phyloP scores from a whole-genome alignment of 2,113 vertebrate species.

The Notarius quadriscutis region DNA sequence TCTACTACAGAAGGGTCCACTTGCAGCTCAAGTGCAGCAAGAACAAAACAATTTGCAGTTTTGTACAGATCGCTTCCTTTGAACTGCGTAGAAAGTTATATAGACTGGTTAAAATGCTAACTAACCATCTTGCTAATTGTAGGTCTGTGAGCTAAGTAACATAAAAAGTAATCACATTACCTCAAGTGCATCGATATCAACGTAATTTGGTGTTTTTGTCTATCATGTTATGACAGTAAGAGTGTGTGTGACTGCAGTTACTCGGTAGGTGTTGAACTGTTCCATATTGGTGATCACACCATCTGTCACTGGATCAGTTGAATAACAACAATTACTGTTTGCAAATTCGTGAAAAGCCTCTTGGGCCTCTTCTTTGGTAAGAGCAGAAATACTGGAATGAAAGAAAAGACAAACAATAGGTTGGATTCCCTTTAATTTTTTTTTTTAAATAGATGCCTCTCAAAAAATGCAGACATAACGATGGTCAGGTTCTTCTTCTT shows the following conservation, averaged over 20 bases:
- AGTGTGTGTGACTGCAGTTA: conserved; percentile 45
- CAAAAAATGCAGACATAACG: background rate
- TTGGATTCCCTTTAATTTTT: background rate
- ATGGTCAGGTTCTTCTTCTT: too few relatives aligned
- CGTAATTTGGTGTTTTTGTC: background rate
- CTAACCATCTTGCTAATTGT: background rate
- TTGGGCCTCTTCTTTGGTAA: conserved; percentile 62
- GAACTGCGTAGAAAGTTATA: background rate
- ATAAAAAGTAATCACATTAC: background rate
- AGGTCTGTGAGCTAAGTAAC: background rate
- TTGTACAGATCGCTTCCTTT: background rate
- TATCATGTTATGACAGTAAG: background rate
- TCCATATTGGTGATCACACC: conserved; percentile 63
- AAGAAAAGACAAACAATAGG: background rate
- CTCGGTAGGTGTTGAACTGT: conserved; percentile 69
- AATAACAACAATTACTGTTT: conserved; percentile 65
- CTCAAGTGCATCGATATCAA: too few relatives aligned
- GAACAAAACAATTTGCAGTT: background rate
- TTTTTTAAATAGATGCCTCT: background rate
- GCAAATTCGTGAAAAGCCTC: conserved; percentile 51
- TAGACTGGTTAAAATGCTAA: background rate
- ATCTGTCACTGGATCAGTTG: conserved; percentile 62
- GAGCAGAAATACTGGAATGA: conserved; percentile 61
- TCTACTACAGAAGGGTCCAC: background rate
- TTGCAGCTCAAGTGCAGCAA: too few relatives aligned